Evolutionary conservation across 1,140 invertebrate species (phyloP), one percentile per base, ranked within the genome.

Genomic region (Philotrypesis tridentata): DNA sequence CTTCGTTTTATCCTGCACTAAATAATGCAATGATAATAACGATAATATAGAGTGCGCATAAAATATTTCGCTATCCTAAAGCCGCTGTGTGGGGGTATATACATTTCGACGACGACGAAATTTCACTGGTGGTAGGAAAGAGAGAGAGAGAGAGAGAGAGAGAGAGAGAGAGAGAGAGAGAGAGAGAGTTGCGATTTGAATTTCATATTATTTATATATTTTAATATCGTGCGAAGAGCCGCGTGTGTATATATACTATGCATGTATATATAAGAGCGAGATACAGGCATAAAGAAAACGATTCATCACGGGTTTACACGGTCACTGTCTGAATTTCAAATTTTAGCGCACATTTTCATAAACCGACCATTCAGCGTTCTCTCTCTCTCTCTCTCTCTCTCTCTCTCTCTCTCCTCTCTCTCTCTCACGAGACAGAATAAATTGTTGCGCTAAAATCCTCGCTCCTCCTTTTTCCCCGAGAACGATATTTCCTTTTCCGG

Each of bases 241-340:
- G 37, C 11, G 40, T 40, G 43, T 14, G 27, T 67, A 67, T 67
- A 37, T 37, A 9, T 37, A 37, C 3, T 37, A 37, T 37, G 9
- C 33, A 37, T 37, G 9, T 37, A 9, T 67, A n/a, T 61, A 67
- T 29, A 23, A n/a, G 72, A n/a, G 23, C 9, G 43, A n/a, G 23
- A 67, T 77, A 80, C 43, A 71, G 27, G 33, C 33, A 63, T 48
- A 60, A 70, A 79, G 77, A 72, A 76, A 77, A 33, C 74, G 80
- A 77, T 77, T 82, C 68, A 77, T 77, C 80, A 72, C 21, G 74
- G 67, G 74, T 63, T 77, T 82, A 72, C 67, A 40, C 43, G 61
- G n/a, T 55, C 63, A 40, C 29, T 25, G 61, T 76, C 73, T 76
- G 63, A 33, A 76, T 60, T 55, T 76, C 43, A 61, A 70, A 70